phyloP scores from a whole-genome alignment of 2,888 invertebrate genomes.

The Dysmachus trigonus region DNA sequence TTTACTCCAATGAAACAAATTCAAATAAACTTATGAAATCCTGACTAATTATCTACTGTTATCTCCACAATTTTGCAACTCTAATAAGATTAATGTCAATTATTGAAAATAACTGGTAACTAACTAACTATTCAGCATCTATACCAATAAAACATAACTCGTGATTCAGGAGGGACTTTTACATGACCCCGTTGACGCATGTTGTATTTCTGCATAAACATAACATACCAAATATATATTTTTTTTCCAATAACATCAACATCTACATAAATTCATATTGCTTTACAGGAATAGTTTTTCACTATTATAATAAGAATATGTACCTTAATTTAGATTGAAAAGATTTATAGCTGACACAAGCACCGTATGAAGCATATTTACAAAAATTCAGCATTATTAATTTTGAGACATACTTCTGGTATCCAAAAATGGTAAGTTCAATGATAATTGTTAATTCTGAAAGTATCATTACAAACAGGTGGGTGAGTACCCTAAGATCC shows the following conservation, averaged over 20 bases:
- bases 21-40: slow-evolving; percentile 34
- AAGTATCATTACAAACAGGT: too few species aligned
- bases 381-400: too few species aligned
- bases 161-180: slow-evolving; percentile 19
- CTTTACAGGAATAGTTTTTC: not conserved
- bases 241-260: not conserved
- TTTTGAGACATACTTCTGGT: too few species aligned
- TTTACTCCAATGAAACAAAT: slow-evolving; percentile 18
- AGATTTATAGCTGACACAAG: too few species aligned
- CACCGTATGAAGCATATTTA: too few species aligned
- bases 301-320: not conserved
- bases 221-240: not conserved
- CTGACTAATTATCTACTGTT: not conserved
- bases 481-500: too few species aligned
- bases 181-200: not conserved
- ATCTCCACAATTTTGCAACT: not conserved
- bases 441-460: too few species aligned
- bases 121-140: not conserved
- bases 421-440: too few species aligned
- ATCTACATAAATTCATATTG: not conserved
- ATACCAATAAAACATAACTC: not conserved
- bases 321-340: too few species aligned
- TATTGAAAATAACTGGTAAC: slow-evolving; percentile 10
- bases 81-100: slow-evolving; percentile 9
- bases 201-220: not conserved